Conservation (phyloP, 2,888 invertebrate species). For the Notodonta ziczac region DNA sequence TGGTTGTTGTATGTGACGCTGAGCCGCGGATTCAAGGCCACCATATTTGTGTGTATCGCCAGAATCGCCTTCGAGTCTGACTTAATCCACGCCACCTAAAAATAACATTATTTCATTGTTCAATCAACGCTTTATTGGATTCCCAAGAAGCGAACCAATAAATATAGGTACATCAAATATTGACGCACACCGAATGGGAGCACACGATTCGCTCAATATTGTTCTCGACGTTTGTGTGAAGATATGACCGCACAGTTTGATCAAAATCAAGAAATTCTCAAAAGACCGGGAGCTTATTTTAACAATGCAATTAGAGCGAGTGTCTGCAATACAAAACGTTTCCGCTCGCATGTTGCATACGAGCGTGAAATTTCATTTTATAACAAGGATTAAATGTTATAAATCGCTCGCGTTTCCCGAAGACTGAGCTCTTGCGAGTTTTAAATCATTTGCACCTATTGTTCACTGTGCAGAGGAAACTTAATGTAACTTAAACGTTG, state of each 20-base stretch:
- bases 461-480: slow-evolving; percentile 65
- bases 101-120: slow-evolving; percentile 33
- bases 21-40: slow-evolving; percentile 93
- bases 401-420: slow-evolving; percentile 66
- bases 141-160: slow-evolving; percentile 23
- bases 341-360: slow-evolving; percentile 53
- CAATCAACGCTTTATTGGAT: slow-evolving; percentile 32
- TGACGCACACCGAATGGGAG: slow-evolving; percentile 19
- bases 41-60: slow-evolving; percentile 95
- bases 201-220: slow-evolving; percentile 24
- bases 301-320: slow-evolving; percentile 64
- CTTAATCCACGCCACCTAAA: slow-evolving; percentile 96
- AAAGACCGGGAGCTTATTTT: slow-evolving; percentile 43
- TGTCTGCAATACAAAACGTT: slow-evolving; percentile 61
- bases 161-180: slow-evolving; percentile 26
- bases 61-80: slow-evolving; percentile 95
- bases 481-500: slow-evolving; percentile 75
- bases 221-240: slow-evolving; percentile 18
- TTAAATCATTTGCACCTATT: slow-evolving; percentile 67
- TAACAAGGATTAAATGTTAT: slow-evolving; percentile 71
- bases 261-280: slow-evolving; percentile 32
- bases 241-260: slow-evolving; percentile 22
- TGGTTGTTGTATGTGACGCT: slow-evolving; percentile 96
- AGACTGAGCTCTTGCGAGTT: slow-evolving; percentile 52
- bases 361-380: slow-evolving; percentile 68